Base-by-base conservation (phyloP, 2,113 vertebrate genomes). In the Dicentrarchus labrax region DNA sequence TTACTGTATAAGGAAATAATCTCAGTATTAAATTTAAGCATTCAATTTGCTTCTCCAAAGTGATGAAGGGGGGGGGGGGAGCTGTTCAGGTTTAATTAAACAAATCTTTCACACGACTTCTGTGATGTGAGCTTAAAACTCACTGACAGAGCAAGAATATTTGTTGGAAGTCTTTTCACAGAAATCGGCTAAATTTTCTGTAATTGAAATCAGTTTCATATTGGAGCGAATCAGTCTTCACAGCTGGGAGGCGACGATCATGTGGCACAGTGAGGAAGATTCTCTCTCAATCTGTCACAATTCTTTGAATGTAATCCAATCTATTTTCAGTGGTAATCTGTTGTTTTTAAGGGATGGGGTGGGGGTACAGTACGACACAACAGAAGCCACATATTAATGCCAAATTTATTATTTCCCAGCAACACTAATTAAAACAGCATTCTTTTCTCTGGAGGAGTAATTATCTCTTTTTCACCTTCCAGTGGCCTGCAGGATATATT, bases 21-120 rank as follows among this genome's bases (percentile, higher is more conserved):
- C 86, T 78, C 56, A 66, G 74, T 61, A 79, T 89, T 84, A 73
- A 75, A 86, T 88, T 81, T 85, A 72, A 91, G 69, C 51, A 57
- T 88, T 94, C 70, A 80, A 89, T 90, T 90, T 89, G 82, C 83
- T 30, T 30, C 88, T 90, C 53, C n/a, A 8, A 86, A 85, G 85
- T 30, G 21, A 88, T 5, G 43, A 22, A 72, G 64, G 13, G 45
- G 10, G 45, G 45, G 30, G 60, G 38, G 48, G 38, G n/a, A n/a
- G n/a, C n/a, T 30, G 30, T 66, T 86, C 54, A 79, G 76, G 59
- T 92, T 94, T 90, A 92, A 94, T 80, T 86, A 87, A 88, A 88
- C 65, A 90, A 92, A 93, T 84, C 82, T 75, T 86, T 87, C 62
- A 69, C 54, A 67, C 47, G 41, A 51, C 39, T 48, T 62, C 62